Evolutionary conservation across 2,113 vertebrate species (phyloP), one percentile per base, ranked within the genome.

Genomic region (Amblyornis subalaris): DNA sequence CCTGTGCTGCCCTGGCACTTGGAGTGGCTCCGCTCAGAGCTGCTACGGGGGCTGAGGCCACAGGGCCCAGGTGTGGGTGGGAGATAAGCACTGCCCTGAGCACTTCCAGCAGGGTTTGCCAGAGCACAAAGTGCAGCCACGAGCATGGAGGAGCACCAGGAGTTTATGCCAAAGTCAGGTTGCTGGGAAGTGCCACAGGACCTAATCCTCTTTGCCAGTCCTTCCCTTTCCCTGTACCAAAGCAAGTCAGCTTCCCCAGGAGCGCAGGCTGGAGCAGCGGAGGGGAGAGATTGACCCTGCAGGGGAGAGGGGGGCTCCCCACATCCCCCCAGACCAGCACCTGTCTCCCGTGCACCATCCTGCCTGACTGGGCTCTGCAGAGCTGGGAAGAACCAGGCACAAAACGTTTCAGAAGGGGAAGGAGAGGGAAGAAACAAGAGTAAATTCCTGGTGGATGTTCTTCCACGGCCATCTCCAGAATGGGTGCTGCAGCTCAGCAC

Each of bases 271-370:
- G 42, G 54, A 60, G 80, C 40, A 86, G 48, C 51, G 85, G 54
- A 81, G 70, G n/a, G 53, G 25, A 71, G 38, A 88, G n/a, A 45
- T 2, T 14, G 64, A 54, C 22, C 55, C 69, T 48, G 44, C 65
- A 62, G 73, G 51, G 40, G 25, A 82, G n/a, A 61, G 62, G 2
- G 4, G 45, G 16, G n/a, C 4, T 65, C n/a, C 53, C 57, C 45
- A 44, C 0, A 1, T 29, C 0, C 40, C 71, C 25, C 67, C 26
- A 9, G 35, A 38, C 3, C 69, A 61, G 66, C 24, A 81, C 18
- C 33, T 0, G 1, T 6, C 6, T 38, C 71, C 50, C 0, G 0
- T 29, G 20, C 78, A 35, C 87, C 20, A 24, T 18, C 60, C 60
- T 62, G 67, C 53, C 70, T 19, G 38, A 8, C 2, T 5, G 66